Evolutionary conservation across 2,797 vertebrate species (phyloP).

Genomic region (Galagoides demidoff): DNA sequence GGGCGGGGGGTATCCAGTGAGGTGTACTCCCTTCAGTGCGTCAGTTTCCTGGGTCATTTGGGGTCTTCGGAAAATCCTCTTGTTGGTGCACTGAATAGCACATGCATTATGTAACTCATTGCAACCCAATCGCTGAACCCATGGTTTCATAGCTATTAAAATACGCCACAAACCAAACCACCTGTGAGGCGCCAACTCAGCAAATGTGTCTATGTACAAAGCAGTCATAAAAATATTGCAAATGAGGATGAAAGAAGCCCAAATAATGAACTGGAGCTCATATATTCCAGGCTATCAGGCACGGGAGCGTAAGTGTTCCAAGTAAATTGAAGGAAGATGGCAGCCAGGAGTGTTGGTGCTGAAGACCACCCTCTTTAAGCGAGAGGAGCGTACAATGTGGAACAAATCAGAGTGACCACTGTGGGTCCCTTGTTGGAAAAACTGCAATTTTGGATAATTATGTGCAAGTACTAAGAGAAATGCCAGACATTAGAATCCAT

Average conservation of each 20-base stretch:
- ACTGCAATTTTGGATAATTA: conserved; percentile 49
- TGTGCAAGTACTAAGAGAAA: conserved; percentile 18
- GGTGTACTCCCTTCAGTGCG: background rate
- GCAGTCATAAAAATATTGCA: conserved; percentile 44
- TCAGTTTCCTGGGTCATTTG: conserved; percentile 56
- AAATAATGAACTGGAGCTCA: background rate
- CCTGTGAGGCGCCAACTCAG: conserved; percentile 78
- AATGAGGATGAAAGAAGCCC: conserved; percentile 26
- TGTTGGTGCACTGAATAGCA: conserved; percentile 39
- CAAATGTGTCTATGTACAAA: conserved; percentile 66
- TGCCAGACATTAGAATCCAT: conserved; percentile 35
- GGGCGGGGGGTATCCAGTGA: background rate
- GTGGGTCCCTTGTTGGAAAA: background rate
- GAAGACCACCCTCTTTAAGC: background rate
- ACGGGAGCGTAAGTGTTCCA: background rate
- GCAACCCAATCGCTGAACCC: conserved; percentile 71
- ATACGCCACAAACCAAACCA: conserved; percentile 79
- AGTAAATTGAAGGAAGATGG: background rate
- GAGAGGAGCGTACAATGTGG: background rate
- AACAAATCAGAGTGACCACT: conserved; percentile 38
- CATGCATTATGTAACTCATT: conserved; percentile 70
- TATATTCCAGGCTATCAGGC: background rate
- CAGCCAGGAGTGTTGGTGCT: background rate
- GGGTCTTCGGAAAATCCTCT: conserved; percentile 63
- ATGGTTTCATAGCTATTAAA: conserved; percentile 75